Conservation (phyloP, 1,140 invertebrate genomes). For the Trissolcus basalis region DNA sequence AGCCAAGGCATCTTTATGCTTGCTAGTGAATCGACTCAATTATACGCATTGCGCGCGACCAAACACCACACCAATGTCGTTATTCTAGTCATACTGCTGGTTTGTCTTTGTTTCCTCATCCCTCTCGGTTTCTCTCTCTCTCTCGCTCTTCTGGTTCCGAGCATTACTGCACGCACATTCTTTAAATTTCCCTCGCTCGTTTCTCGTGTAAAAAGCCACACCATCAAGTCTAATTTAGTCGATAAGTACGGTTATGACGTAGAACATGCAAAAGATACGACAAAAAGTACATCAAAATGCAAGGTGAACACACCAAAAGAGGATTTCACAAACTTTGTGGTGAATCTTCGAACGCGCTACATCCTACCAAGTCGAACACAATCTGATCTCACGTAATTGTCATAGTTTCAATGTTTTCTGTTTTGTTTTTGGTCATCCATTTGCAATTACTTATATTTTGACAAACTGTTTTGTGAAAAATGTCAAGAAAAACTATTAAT, state of each 20-base stretch:
- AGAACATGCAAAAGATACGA: conserved; percentile 43
- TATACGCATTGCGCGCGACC: conserved; percentile 34
- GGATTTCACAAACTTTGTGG: conserved; percentile 22
- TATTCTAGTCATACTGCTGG: conserved; percentile 27
- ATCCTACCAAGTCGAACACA: too few species aligned
- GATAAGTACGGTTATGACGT: conserved; percentile 38
- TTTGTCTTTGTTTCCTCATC: conserved; percentile 2
- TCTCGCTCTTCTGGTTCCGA: conserved; percentile 1
- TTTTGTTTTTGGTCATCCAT: too few species aligned
- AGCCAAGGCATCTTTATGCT: conserved; percentile 18
- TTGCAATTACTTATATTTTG: too few species aligned
- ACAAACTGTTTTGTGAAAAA: too few species aligned
- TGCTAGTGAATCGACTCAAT: conserved; percentile 44
- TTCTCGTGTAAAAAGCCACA: conserved; percentile 20
- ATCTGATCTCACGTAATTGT: too few species aligned
- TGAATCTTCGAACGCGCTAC: too few species aligned
- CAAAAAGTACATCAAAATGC: conserved; percentile 29
- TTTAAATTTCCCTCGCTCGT: conserved; percentile 46
- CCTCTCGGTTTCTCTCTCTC: conserved; percentile 5
- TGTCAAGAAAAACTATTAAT: too few species aligned
- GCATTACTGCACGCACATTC: conserved; percentile 52
- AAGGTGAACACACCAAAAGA: conserved; percentile 17
- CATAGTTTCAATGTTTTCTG: too few species aligned
- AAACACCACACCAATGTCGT: conserved; percentile 45
- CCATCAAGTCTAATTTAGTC: conserved; percentile 40